phyloP scores from a whole-genome alignment of 2,113 vertebrate genomes.

The Anthoscopus minutus region DNA sequence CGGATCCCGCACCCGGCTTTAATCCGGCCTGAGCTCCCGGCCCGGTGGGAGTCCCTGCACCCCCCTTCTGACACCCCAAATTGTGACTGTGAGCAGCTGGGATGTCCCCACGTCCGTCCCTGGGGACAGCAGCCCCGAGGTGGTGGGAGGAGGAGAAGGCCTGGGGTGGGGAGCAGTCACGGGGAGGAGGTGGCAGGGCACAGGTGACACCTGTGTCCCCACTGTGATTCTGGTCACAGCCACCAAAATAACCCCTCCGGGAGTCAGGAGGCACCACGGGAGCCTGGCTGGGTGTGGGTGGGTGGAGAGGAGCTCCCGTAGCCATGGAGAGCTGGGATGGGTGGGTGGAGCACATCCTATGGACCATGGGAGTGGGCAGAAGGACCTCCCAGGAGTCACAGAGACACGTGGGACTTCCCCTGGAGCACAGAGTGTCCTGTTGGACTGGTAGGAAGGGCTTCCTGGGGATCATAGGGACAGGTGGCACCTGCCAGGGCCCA shows the following conservation, averaged over 20 bases:
- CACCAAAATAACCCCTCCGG: neutral
- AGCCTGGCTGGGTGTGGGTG: neutral
- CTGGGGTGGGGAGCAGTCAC: fast-evolving
- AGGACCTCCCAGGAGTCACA: neutral
- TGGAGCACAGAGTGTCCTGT: fast-evolving
- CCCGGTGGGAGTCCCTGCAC: neutral
- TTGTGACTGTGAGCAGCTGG: neutral
- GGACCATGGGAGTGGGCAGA: neutral
- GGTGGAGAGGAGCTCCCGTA: neutral
- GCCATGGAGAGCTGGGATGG: neutral
- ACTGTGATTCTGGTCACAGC: neutral
- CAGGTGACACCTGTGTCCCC: neutral
- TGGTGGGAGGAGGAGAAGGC: neutral
- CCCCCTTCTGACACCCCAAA: neutral
- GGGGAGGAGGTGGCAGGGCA: neutral
- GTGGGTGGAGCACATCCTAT: neutral
- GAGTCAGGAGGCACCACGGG: neutral
- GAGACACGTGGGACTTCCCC: neutral
- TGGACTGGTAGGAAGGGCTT: neutral
- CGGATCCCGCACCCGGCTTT: neutral
- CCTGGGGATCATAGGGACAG: fast-evolving
- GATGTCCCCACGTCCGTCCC: neutral
- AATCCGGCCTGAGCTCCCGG: neutral
- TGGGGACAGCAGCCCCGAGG: neutral
- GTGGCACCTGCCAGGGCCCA: neutral